Conservation (phyloP, 2,888 invertebrate genomes). For the Macrosoma leucophasiata region DNA sequence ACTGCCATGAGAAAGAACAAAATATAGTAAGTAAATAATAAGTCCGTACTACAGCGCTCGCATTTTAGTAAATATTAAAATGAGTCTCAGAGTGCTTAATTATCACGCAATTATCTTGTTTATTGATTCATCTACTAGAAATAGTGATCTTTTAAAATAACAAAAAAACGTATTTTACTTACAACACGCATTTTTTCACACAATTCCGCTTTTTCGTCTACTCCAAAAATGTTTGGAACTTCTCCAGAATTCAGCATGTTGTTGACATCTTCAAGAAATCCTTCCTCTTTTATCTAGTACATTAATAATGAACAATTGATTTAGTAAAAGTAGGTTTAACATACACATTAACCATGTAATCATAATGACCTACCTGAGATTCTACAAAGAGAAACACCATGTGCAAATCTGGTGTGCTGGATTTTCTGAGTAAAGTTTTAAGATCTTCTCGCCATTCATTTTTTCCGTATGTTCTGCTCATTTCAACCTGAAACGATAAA, state of each 20-base stretch:
- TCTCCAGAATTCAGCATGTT: slow-evolving; percentile 95
- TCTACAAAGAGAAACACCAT: slow-evolving; percentile 94
- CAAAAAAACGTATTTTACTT: slow-evolving; percentile 25
- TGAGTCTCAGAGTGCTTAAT: too few relatives aligned
- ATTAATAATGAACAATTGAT: slow-evolving; percentile 1
- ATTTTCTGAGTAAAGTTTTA: slow-evolving; percentile 85
- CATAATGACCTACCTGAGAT: slow-evolving; percentile 82
- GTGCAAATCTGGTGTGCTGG: slow-evolving; percentile 88
- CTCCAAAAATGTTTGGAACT: slow-evolving; percentile 90
- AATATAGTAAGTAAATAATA: too few relatives aligned
- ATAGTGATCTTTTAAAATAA: background rate
- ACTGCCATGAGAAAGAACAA: too few relatives aligned
- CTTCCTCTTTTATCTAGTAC: slow-evolving; percentile 90
- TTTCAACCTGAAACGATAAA: slow-evolving; percentile 89
- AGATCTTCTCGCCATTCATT: slow-evolving; percentile 95
- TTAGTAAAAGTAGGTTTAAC: background rate
- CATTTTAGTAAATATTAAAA: too few relatives aligned
- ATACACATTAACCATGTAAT: too few relatives aligned
- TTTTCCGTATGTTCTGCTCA: slow-evolving; percentile 88
- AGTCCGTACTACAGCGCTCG: too few relatives aligned
- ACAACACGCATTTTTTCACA: slow-evolving; percentile 92
- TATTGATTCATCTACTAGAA: too few relatives aligned
- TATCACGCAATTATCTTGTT: too few relatives aligned
- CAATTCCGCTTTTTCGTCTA: slow-evolving; percentile 92
- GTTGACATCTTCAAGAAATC: slow-evolving; percentile 94